Evolutionary conservation across 2,113 vertebrate genomes (phyloP).

Genomic region (Perccottus glenii): DNA sequence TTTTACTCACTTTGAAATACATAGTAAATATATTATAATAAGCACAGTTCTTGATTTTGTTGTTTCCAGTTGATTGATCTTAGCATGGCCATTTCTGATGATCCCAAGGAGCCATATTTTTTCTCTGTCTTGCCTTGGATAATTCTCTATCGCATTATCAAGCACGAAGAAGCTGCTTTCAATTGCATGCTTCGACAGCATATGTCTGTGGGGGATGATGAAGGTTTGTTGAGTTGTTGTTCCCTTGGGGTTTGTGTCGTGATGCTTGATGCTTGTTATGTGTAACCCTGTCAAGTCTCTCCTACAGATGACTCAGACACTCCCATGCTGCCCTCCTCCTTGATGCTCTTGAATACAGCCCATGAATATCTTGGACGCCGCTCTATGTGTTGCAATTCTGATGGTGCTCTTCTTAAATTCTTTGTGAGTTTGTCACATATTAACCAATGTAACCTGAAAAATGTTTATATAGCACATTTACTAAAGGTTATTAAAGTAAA

Average conservation of each 20-base stretch:
- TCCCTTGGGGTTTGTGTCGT: not conserved
- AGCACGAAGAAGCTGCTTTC: constrained; percentile 91
- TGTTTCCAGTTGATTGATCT: constrained; percentile 88
- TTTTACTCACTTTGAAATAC: no score
- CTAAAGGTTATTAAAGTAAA: not conserved
- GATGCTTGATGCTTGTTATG: not conserved
- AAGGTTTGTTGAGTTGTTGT: constrained; percentile 77
- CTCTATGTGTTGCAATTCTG: constrained; percentile 93
- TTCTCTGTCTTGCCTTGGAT: constrained; percentile 96
- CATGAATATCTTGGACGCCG: constrained; percentile 95
- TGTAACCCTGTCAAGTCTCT: constrained; percentile 24
- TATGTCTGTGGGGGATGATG: constrained; percentile 80
- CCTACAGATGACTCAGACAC: constrained; percentile 79
- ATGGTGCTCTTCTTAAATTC: constrained; percentile 92
- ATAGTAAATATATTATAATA: not conserved
- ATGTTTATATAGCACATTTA: not conserved
- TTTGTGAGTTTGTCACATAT: constrained; percentile 82
- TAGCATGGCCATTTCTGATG: constrained; percentile 92
- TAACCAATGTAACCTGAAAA: not conserved
- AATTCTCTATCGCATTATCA: constrained; percentile 90
- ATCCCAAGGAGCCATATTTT: constrained; percentile 90
- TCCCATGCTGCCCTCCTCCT: constrained; percentile 91
- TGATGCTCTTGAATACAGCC: constrained; percentile 95
- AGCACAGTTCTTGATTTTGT: not conserved
- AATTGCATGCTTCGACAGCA: constrained; percentile 85